A percentile compares a stretch with the other conserved stretches of the same genome.
Conservation (phyloP, 37 sponge, comb jelly and placozoan genomes). For the Corticium candelabrum region DNA sequence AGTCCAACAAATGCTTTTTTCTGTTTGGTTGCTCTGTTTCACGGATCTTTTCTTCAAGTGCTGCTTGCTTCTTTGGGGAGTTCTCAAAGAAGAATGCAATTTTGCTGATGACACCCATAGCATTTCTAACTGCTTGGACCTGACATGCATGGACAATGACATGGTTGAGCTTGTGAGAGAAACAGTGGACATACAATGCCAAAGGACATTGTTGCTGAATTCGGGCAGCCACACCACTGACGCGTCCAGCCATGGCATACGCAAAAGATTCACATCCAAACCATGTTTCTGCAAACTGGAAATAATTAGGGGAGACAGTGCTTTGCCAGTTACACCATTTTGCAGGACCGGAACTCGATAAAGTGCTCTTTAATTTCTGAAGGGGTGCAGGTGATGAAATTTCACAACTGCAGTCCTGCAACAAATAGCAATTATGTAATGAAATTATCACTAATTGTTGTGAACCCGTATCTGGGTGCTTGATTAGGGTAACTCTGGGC, state of each 20-base stretch:
- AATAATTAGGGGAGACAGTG: slow-evolving; percentile 40
- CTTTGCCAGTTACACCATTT: slow-evolving; percentile 53
- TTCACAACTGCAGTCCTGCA: no score
- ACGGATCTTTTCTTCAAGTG: slow-evolving; percentile 20
- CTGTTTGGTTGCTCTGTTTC: background rate
- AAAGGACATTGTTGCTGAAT: slow-evolving; percentile 20
- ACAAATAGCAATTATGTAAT: no score
- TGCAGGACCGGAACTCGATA: slow-evolving; percentile 38
- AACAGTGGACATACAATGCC: slow-evolving; percentile 30
- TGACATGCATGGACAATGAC: slow-evolving; percentile 33
- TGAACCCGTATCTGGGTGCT: no score
- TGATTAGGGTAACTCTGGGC: no score
- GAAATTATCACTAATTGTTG: no score
- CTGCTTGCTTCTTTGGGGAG: slow-evolving; percentile 19
- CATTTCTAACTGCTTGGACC: slow-evolving; percentile 15
- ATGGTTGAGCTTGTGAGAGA: slow-evolving; percentile 26
- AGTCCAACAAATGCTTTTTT: background rate
- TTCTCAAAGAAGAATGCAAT: slow-evolving; percentile 23
- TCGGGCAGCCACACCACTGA: slow-evolving; percentile 24
- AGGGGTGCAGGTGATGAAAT: no score
- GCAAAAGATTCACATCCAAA: slow-evolving; percentile 30
- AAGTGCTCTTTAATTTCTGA: slow-evolving; percentile 49
- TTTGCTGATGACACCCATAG: slow-evolving; percentile 17
- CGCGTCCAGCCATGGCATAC: slow-evolving; percentile 46
- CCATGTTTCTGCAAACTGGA: slow-evolving; percentile 17